These are phyloP conservation scores for Sphyrna mokarran DNA, from an alignment of 2,113 vertebrate species.

Conservation along the genomic window DNA sequence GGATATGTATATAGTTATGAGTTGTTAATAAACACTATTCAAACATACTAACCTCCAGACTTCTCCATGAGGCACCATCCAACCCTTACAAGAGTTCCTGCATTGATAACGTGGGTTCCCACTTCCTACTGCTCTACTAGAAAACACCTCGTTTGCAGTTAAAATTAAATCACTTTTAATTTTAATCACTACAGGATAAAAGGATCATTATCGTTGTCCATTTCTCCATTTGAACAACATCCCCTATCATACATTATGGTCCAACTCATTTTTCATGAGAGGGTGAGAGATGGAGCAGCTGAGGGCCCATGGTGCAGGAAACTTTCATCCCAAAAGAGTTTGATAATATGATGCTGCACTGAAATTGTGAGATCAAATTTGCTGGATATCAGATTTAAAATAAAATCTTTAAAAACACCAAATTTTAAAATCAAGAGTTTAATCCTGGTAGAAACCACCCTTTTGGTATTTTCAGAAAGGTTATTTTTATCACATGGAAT, in stretches of 20 bases:
- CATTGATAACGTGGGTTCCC: neutral
- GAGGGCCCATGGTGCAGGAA: neutral
- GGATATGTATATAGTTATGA: too few relatives aligned
- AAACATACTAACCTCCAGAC: too few relatives aligned
- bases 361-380: neutral
- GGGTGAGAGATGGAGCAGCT: neutral
- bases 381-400: neutral
- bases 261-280: neutral
- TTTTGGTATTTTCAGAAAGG: neutral
- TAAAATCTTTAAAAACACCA: neutral
- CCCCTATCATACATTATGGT: neutral
- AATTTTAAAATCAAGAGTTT: neutral
- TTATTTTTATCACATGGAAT: neutral
- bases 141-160: neutral
- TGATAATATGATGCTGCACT: neutral
- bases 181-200: neutral
- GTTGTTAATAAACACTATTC: too few relatives aligned
- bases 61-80: too few relatives aligned
- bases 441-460: neutral
- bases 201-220: neutral
- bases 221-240: neutral
- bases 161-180: neutral
- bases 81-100: neutral
- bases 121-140: neutral
- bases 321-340: neutral